Evolutionary conservation across 1,140 invertebrate species (phyloP).

Genomic region (Aphelinus certus): DNA sequence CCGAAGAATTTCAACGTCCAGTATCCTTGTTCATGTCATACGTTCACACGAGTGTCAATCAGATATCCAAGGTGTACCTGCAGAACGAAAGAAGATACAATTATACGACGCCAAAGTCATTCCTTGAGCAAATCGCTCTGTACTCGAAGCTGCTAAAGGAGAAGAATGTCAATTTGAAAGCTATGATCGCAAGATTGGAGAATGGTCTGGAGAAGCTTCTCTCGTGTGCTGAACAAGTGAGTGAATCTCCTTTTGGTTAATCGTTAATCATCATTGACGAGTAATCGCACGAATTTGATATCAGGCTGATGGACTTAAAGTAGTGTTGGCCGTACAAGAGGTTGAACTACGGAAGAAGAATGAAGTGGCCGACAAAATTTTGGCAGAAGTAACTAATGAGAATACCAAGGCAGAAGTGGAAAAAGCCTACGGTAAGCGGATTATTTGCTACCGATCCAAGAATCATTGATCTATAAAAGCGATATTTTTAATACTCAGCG

Average conservation of each 20-base stretch:
- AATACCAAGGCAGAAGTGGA: slow-evolving; percentile 90
- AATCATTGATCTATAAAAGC: background rate
- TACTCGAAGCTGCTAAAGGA: slow-evolving; percentile 84
- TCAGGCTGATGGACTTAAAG: slow-evolving; percentile 76
- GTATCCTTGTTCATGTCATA: slow-evolving; percentile 91
- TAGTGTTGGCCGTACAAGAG: slow-evolving; percentile 87
- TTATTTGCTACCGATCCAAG: no score
- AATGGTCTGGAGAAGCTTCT: slow-evolving; percentile 89
- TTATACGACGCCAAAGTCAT: slow-evolving; percentile 96
- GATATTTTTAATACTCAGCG: slow-evolving; percentile 54
- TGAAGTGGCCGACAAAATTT: slow-evolving; percentile 88
- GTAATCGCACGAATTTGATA: slow-evolving; percentile 17
- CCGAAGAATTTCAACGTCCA: slow-evolving; percentile 53
- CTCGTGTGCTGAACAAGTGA: slow-evolving; percentile 82
- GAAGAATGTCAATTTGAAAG: slow-evolving; percentile 81
- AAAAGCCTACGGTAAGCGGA: slow-evolving; percentile 75
- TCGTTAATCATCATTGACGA: no score
- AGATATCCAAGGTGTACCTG: slow-evolving; percentile 83
- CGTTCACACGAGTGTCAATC: slow-evolving; percentile 88
- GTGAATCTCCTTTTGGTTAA: background rate
- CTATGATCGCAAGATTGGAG: slow-evolving; percentile 82
- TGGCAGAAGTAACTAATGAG: slow-evolving; percentile 88
- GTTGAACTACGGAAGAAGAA: slow-evolving; percentile 89
- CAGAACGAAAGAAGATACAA: slow-evolving; percentile 91
- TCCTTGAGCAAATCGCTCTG: slow-evolving; percentile 91